Evolutionary conservation across 2,113 vertebrate genomes (phyloP).

Genomic region (Corythornis madagascariensis): DNA sequence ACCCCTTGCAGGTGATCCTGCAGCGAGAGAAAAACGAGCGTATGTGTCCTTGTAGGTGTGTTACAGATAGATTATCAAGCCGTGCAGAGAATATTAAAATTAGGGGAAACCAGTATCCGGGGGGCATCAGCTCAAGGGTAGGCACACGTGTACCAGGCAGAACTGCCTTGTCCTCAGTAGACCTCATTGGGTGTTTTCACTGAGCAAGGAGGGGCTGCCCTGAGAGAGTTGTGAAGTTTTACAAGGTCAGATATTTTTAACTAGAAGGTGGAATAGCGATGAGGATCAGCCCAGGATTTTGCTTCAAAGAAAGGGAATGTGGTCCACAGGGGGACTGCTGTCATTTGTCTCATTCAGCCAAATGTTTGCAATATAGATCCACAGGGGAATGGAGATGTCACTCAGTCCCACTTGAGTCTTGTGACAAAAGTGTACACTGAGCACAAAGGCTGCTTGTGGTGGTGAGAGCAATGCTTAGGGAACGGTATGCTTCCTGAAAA

Average conservation of each 20-base stretch:
- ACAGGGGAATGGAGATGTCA: background rate
- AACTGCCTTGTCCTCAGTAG: background rate
- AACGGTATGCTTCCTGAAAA: background rate
- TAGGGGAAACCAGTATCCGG: background rate
- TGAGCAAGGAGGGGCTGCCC: background rate
- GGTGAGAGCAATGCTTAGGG: background rate
- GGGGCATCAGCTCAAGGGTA: background rate
- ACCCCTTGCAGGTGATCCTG: background rate
- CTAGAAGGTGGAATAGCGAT: background rate
- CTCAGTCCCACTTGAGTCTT: background rate
- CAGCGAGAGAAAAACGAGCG: background rate
- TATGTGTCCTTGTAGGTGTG: background rate
- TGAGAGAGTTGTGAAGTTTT: background rate
- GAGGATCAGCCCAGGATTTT: background rate
- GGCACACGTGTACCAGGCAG: background rate
- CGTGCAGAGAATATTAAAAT: background rate
- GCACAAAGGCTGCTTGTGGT: background rate
- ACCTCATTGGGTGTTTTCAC: background rate
- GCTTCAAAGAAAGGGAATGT: background rate
- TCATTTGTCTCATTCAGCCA: background rate
- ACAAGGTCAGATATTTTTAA: conserved; percentile 24
- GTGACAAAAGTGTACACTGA: background rate
- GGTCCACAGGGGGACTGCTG: background rate
- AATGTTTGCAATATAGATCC: background rate
- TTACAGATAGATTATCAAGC: background rate